Conservation (phyloP, 2,113 vertebrate species). For the Erinaceus europaeus region DNA sequence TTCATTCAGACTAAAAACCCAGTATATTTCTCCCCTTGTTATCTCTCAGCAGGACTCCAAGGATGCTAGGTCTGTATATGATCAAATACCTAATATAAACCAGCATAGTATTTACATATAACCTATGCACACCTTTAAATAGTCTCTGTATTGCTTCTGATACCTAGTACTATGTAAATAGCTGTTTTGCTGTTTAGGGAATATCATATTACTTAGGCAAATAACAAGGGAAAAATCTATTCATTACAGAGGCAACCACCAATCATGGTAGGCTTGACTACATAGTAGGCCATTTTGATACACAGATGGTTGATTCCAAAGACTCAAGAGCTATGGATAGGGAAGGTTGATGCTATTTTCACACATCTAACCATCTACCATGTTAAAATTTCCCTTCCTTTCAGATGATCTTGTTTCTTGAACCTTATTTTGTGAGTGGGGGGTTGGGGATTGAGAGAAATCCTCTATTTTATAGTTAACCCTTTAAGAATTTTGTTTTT, state of each 20-base stretch:
- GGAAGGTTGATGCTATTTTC: neutral
- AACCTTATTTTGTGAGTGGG: neutral
- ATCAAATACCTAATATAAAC: too few relatives aligned
- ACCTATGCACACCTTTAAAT: neutral
- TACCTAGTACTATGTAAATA: too few relatives aligned
- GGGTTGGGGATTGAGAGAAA: neutral
- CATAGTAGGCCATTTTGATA: too few relatives aligned
- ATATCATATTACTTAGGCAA: too few relatives aligned
- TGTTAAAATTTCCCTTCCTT: neutral
- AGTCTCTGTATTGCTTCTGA: neutral
- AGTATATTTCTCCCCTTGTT: neutral
- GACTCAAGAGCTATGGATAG: too few relatives aligned
- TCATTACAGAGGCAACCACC: too few relatives aligned
- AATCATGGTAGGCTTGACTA: too few relatives aligned
- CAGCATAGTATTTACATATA: neutral
- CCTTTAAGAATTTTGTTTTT: too few relatives aligned
- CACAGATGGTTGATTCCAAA: neutral
- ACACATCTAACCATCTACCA: neutral
- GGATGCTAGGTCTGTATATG: too few relatives aligned
- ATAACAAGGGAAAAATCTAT: too few relatives aligned
- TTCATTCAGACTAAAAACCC: neutral
- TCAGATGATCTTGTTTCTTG: neutral
- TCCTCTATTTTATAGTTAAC: neutral
- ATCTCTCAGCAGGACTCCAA: too few relatives aligned
- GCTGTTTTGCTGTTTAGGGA: too few relatives aligned